Evolutionary conservation across 2,797 vertebrate species (phyloP).

Genomic region (Fratercula arctica): DNA sequence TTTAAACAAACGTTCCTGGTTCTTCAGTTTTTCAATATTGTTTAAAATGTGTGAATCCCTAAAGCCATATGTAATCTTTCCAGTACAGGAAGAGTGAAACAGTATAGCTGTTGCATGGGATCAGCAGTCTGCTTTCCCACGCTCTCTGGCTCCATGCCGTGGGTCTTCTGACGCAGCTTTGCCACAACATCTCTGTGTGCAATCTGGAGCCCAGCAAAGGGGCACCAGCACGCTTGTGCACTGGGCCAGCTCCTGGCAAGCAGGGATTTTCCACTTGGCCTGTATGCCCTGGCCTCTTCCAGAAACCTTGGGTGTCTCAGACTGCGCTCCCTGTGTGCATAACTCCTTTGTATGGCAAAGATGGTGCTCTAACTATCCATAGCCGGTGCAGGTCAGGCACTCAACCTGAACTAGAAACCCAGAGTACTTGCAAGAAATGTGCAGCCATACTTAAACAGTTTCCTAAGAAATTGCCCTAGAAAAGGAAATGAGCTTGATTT

Average conservation of each 20-base stretch:
- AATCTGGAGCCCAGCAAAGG: not conserved
- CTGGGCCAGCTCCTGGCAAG: not conserved
- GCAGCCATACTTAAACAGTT: not conserved
- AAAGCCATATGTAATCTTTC: not conserved
- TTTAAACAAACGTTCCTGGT: not conserved
- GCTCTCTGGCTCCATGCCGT: accelerated
- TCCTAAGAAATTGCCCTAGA: not conserved
- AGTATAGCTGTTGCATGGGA: not conserved
- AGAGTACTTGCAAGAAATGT: not conserved
- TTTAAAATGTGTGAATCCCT: not conserved
- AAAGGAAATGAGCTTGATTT: not conserved
- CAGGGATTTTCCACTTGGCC: not conserved
- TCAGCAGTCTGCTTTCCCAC: not conserved
- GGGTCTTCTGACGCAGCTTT: not conserved
- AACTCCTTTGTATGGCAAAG: not conserved
- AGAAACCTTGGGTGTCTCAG: not conserved
- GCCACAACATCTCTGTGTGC: not conserved
- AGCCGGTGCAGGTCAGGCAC: not conserved
- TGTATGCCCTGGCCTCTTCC: not conserved
- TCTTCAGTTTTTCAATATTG: not conserved
- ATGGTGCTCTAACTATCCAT: accelerated
- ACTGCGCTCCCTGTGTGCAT: not conserved
- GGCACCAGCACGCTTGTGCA: not conserved
- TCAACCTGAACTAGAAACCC: not conserved
- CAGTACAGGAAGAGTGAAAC: not conserved